These are phyloP conservation scores for Pseudochirops corinnae DNA, from an alignment of 2,797 vertebrate genomes.

Conservation along the genomic window DNA sequence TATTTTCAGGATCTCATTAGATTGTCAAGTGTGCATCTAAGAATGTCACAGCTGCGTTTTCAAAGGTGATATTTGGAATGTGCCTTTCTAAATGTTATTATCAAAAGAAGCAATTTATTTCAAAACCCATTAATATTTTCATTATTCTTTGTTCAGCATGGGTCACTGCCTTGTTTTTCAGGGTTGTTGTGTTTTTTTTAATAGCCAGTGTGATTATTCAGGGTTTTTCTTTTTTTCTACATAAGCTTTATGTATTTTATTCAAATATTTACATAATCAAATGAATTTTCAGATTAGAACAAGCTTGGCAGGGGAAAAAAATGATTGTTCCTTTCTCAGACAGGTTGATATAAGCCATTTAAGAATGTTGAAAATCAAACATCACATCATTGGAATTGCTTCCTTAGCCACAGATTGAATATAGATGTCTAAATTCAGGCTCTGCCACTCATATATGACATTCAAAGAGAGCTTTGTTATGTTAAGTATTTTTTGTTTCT, in stretches of 20 bases:
- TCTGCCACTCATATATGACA: background rate
- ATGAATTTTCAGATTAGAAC: conserved; percentile 35
- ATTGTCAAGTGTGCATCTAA: conserved; percentile 51
- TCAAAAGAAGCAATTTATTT: conserved; percentile 25
- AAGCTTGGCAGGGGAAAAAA: background rate
- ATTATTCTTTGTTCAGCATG: conserved; percentile 35
- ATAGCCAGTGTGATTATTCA: conserved; percentile 23
- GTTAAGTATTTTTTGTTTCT: background rate
- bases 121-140: conserved; percentile 53
- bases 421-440: background rate
- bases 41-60: conserved; percentile 70
- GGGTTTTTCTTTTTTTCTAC: conserved; percentile 1
- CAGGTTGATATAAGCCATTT: background rate
- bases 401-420: background rate
- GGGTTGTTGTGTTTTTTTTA: background rate
- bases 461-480: background rate
- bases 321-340: background rate
- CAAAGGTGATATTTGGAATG: conserved; percentile 71
- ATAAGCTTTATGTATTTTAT: conserved; percentile 7
- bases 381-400: background rate
- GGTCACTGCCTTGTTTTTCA: background rate
- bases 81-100: conserved; percentile 61
- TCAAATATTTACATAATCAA: conserved; percentile 38
- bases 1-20: conserved; percentile 72
- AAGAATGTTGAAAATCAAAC: background rate